Conservation (phyloP, 1,140 invertebrate species). For the Marisa cornuarietis region DNA sequence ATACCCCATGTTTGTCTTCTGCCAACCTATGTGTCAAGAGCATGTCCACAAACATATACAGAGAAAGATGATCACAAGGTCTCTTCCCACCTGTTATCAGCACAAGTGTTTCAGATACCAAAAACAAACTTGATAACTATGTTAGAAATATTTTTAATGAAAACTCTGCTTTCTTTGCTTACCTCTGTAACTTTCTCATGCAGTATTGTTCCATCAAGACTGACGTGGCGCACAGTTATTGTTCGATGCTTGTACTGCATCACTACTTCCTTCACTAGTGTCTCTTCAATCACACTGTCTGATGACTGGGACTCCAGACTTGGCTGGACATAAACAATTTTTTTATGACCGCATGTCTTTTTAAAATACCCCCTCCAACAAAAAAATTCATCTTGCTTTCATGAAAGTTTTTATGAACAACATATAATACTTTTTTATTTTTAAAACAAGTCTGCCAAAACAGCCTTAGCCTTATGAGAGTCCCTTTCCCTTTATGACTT, state of each 20-base stretch:
- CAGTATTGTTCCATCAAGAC: background rate
- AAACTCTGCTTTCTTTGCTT: background rate
- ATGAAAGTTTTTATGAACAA: too few species aligned
- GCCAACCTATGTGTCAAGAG: too few species aligned
- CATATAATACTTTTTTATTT: too few species aligned
- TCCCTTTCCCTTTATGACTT: too few species aligned
- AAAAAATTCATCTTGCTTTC: too few species aligned
- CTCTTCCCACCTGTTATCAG: background rate
- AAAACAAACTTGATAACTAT: too few species aligned
- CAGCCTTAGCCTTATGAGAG: too few species aligned
- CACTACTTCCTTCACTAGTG: background rate
- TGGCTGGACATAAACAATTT: background rate
- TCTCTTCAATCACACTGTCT: conserved; percentile 11
- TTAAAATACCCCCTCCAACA: background rate
- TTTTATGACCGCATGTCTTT: background rate
- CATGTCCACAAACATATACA: too few species aligned
- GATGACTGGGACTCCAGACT: conserved; percentile 17
- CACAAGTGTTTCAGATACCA: too few species aligned
- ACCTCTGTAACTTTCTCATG: conserved; percentile 13
- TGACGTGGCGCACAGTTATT: background rate
- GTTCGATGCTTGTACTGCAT: background rate
- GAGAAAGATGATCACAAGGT: too few species aligned
- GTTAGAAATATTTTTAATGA: background rate
- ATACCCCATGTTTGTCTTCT: too few species aligned
- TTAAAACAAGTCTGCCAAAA: too few species aligned